Evolutionary conservation across 2,113 vertebrate species (phyloP), one percentile per base, ranked within the genome.

Genomic region (Murina feae): DNA sequence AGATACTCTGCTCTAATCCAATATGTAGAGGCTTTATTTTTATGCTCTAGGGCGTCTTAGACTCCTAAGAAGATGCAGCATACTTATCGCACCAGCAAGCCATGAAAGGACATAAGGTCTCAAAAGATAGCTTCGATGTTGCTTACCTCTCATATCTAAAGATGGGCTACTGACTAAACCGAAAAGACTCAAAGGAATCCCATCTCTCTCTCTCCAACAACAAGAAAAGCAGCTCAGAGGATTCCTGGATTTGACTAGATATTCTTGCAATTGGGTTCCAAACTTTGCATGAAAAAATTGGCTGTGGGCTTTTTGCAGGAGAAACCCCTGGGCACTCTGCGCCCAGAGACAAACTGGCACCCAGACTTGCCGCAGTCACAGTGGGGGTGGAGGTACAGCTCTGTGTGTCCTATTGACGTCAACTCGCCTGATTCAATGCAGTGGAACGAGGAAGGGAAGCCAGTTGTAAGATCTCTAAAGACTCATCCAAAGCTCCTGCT

Each of bases 291-390:
- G 6, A 65, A 32, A 55, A 55, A 55, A 21, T 23, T 63, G 58
- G 58, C 11, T 9, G 3, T 5, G 10, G 16, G 49, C 2, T 30
- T 25, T 89, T 92, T 71, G 17, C 47, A 55, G 66, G 60, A 82
- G 63, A 89, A 91, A 94, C 21, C 2, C 25, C 18, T 71, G 76
- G 51, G 13, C 18, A 47, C 14, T 12, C 28, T 49, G 9, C 4
- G 12, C 9, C 18, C 13, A 49, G 25, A 75, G 28, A 63, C 75
- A 44, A 0, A 11, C 23, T 2, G 2, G 11, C 16, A 20, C 3
- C 7, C 23, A 16, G 68, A 39, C 4, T 4, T 9, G 2, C 21
- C 4, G 79, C 17, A 6, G 39, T 2, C 4, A 13, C 5, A n/a
- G 39, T 9, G 28, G 25, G n/a, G 9, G 30, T 11, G 47, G 75